phyloP scores from a whole-genome alignment of 2,113 vertebrate species.

The Oncorhynchus gorbuscha region DNA sequence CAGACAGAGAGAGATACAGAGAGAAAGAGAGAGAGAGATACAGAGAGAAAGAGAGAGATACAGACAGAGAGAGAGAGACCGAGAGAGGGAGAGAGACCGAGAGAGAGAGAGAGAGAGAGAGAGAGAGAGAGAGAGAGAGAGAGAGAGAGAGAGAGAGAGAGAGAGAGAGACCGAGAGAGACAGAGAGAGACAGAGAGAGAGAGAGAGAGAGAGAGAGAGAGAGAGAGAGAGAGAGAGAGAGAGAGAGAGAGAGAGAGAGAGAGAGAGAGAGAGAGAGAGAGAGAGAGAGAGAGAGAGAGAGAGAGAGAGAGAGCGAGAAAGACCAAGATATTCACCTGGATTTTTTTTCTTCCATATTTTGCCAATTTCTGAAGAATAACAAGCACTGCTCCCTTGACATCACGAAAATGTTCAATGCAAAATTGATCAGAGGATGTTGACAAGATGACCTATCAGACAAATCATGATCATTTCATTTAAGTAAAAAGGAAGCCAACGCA shows the following conservation, averaged over 20 bases:
- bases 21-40: no score
- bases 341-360: constrained; percentile 6
- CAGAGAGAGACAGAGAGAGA: no score
- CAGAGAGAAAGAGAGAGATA: no score
- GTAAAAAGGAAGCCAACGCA: constrained; percentile 17
- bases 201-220: not conserved
- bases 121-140: no score
- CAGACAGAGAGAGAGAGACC: no score
- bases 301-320: constrained; percentile 20
- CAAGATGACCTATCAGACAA: constrained; percentile 40
- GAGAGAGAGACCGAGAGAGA: no score
- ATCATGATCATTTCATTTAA: constrained; percentile 43
- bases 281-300: not conserved
- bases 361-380: constrained; percentile 53
- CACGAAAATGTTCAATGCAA: constrained; percentile 28
- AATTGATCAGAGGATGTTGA: constrained; percentile 22
- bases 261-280: not conserved
- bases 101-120: no score
- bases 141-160: no score
- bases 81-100: accelerated
- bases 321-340: constrained; percentile 29
- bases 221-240: constrained; percentile 5
- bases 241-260: constrained; percentile 8
- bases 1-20: no score
- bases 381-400: constrained; percentile 55